Conservation (phyloP, 2,113 vertebrate species). For the Dryoscopus gambensis region DNA sequence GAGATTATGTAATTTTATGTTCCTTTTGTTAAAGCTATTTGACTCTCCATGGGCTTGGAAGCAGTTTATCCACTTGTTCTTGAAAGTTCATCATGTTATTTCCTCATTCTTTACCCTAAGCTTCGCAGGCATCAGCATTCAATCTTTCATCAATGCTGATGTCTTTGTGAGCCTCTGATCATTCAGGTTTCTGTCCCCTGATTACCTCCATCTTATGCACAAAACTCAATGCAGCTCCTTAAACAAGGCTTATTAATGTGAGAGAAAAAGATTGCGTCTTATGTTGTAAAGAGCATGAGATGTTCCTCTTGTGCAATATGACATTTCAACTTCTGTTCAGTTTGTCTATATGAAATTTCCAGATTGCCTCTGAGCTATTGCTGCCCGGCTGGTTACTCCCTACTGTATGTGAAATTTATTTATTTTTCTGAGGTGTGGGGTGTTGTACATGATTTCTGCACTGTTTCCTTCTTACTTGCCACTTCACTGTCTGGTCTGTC, state of each 20-base stretch:
- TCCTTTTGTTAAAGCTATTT: neutral
- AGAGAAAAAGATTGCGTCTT: neutral
- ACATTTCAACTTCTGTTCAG: constrained; percentile 1
- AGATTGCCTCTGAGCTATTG: neutral
- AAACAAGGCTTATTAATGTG: neutral
- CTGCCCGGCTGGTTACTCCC: neutral
- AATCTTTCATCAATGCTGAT: neutral
- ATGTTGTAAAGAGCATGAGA: neutral
- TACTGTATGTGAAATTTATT: neutral
- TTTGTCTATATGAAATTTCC: neutral
- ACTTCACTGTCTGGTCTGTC: neutral
- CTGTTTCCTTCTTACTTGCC: neutral
- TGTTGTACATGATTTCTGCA: neutral
- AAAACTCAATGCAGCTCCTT: neutral
- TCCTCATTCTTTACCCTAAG: neutral
- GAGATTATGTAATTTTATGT: neutral
- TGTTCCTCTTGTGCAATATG: neutral
- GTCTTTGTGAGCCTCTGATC: neutral
- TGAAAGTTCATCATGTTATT: neutral
- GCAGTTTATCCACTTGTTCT: neutral
- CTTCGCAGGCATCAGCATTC: neutral
- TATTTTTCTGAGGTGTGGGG: neutral
- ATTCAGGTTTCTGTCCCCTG: neutral
- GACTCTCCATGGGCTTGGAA: neutral
- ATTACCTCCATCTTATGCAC: neutral